phyloP scores from a whole-genome alignment of 2,888 invertebrate species.

The Brachypalpus laphriformis region DNA sequence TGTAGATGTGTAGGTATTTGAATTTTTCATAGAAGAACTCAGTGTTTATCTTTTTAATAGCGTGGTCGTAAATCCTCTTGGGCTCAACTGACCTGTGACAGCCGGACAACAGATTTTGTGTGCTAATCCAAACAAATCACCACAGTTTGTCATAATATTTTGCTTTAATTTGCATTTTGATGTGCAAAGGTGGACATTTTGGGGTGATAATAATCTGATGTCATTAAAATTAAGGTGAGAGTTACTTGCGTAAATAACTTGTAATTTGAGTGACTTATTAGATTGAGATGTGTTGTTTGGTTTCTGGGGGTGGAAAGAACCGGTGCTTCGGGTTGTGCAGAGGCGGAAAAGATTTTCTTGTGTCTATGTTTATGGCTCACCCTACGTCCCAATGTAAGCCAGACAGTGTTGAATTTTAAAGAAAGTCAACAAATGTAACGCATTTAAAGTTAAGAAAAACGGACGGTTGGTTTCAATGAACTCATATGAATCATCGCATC shows the following conservation, averaged over 20 bases:
- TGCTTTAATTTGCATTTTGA: constrained; percentile 70
- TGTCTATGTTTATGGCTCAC: no score
- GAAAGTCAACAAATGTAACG: no score
- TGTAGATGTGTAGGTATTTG: constrained; percentile 49
- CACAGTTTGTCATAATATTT: constrained; percentile 69
- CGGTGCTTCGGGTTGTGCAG: no score
- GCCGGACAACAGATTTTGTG: constrained; percentile 64
- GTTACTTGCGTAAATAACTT: constrained; percentile 47
- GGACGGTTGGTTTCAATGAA: no score
- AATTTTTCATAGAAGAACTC: constrained; percentile 40
- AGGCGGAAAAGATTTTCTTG: no score
- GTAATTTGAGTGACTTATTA: constrained; percentile 50
- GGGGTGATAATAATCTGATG: constrained; percentile 56
- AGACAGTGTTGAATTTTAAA: no score
- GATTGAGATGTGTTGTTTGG: constrained; percentile 34
- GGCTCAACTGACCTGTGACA: constrained; percentile 60
- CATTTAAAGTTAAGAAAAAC: no score
- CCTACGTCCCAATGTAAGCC: no score
- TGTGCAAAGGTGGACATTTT: constrained; percentile 45
- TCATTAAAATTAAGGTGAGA: constrained; percentile 66
- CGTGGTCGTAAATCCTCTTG: constrained; percentile 59
- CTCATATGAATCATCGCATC: no score
- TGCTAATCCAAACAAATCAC: constrained; percentile 69
- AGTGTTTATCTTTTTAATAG: constrained; percentile 70
- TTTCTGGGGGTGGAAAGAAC: not conserved